Percentiles rank a stretch among this genome's conserved stretches.
Conservation (phyloP, 2,888 invertebrate genomes). For the Boloria selene region DNA sequence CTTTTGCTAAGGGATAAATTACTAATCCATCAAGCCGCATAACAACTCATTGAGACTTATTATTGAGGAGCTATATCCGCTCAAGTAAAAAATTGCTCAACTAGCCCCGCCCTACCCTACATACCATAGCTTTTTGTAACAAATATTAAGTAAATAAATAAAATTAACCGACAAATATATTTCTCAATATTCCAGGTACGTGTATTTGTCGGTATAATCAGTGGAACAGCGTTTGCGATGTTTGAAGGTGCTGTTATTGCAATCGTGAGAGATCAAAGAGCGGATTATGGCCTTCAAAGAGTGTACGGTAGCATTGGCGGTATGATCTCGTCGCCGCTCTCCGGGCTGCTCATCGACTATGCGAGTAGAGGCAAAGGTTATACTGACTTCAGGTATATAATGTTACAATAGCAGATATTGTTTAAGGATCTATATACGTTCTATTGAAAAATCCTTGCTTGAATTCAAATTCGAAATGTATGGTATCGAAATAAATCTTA, state of each 20-base stretch:
- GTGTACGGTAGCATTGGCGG: conserved; percentile 89
- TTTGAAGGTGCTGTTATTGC: conserved; percentile 91
- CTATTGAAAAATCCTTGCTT: too few relatives aligned
- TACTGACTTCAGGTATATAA: conserved; percentile 86
- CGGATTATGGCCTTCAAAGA: conserved; percentile 89
- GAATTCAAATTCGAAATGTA: too few relatives aligned
- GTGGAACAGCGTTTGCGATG: conserved; percentile 90
- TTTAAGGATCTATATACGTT: too few relatives aligned
- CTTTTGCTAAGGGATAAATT: too few relatives aligned
- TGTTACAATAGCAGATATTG: background rate
- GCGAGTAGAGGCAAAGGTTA: conserved; percentile 87
- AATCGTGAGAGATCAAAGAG: conserved; percentile 87
- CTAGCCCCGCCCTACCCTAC: too few relatives aligned
- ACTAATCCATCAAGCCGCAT: too few relatives aligned
- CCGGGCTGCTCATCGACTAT: conserved; percentile 88
- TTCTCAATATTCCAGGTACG: conserved; percentile 61
- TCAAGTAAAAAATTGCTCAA: too few relatives aligned
- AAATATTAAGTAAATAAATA: background rate
- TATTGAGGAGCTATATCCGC: too few relatives aligned
- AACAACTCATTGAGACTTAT: too few relatives aligned
- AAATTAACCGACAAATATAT: background rate
- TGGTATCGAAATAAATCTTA: too few relatives aligned
- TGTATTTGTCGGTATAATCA: conserved; percentile 85
- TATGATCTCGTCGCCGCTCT: conserved; percentile 90
- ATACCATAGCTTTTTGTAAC: too few relatives aligned